phyloP scores from a whole-genome alignment of 2,113 vertebrate genomes.

The Apus apus region DNA sequence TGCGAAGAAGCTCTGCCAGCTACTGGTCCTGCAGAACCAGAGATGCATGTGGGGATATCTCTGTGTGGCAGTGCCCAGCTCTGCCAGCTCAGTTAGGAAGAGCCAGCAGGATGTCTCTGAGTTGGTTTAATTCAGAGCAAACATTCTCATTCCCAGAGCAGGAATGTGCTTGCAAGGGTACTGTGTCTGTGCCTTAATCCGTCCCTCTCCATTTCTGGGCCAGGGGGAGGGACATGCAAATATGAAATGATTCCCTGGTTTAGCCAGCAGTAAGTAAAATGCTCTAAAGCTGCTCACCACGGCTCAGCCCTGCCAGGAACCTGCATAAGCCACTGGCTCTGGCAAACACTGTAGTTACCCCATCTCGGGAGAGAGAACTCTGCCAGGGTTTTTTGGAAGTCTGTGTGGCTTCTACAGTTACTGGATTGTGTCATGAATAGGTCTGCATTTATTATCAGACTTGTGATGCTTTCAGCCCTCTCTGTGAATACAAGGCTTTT shows the following conservation, averaged over 20 bases:
- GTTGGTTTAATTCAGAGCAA: neutral
- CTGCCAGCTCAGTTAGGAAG: neutral
- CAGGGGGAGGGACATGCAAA: neutral
- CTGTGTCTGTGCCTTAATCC: neutral
- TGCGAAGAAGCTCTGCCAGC: neutral
- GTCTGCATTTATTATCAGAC: neutral
- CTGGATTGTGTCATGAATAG: neutral
- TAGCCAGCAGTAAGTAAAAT: neutral
- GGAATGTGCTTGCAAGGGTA: neutral
- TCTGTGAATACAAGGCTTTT: neutral
- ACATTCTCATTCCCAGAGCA: neutral
- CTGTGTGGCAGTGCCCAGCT: neutral
- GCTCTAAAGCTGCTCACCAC: neutral
- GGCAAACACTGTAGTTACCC: neutral
- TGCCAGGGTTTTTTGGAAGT: neutral
- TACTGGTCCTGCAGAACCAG: neutral
- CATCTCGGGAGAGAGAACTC: neutral
- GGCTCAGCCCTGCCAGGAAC: neutral
- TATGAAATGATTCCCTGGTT: neutral
- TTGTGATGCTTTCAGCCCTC: neutral
- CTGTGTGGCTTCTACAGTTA: neutral
- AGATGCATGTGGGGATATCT: rapidly evolving
- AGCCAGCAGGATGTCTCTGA: neutral
- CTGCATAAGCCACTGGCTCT: neutral
- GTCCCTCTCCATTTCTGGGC: neutral